These are phyloP conservation scores for Octodonta nipae DNA, from an alignment of 2,888 invertebrate genomes.

Conservation along the genomic window DNA sequence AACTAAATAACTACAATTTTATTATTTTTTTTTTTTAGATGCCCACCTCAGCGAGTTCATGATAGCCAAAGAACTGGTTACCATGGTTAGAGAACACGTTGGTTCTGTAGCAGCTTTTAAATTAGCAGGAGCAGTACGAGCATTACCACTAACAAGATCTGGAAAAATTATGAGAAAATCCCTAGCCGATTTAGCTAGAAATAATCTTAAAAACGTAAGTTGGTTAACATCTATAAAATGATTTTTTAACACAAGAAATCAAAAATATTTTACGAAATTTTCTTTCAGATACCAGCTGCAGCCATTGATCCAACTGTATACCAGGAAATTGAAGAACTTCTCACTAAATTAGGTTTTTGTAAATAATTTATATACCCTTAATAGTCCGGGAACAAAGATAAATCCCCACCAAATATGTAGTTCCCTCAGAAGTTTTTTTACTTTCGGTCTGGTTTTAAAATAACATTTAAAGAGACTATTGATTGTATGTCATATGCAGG, in stretches of 20 bases:
- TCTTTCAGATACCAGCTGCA: conserved; percentile 56
- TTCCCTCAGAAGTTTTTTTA: too few relatives aligned
- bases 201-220: conserved; percentile 61
- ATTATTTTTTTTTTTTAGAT: conserved; percentile 33
- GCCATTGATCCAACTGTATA: conserved; percentile 78
- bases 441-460: too few relatives aligned
- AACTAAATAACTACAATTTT: too few relatives aligned
- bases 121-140: conserved; percentile 62
- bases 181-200: conserved; percentile 71
- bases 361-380: too few relatives aligned
- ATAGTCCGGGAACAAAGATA: too few relatives aligned
- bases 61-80: conserved; percentile 43
- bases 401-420: too few relatives aligned
- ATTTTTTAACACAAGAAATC: background rate
- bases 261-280: conserved; percentile 5
- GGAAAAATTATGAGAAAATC: conserved; percentile 69
- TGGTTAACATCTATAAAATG: background rate
- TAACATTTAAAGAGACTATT: too few relatives aligned
- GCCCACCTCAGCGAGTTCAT: conserved; percentile 38
- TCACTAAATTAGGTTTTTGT: conserved; percentile 66
- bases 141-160: conserved; percentile 77
- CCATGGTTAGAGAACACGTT: conserved; percentile 49
- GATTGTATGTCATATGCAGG: too few relatives aligned
- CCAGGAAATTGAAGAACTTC: conserved; percentile 56
- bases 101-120: conserved; percentile 85